Evolutionary conservation across 92 coral and sea anemone genomes (phyloP).

Genomic region (Scolanthus callimorphus): DNA sequence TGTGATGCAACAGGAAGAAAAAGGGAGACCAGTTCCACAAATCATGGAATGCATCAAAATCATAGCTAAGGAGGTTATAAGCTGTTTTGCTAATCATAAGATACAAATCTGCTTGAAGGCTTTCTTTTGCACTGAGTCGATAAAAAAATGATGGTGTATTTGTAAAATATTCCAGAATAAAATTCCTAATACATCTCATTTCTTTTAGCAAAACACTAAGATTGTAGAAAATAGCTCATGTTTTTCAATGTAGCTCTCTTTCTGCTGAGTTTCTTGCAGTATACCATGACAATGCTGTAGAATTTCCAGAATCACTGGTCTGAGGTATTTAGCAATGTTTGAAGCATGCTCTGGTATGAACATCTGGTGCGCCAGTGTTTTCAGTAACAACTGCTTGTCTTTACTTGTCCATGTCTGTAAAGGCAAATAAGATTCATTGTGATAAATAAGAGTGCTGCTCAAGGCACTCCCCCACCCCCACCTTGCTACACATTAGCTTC

Average conservation of each 20-base stretch:
- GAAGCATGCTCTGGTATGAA: constrained; percentile 38
- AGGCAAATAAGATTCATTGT: not conserved
- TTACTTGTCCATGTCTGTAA: constrained; percentile 71
- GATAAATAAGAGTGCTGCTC: too few species aligned
- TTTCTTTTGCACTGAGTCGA: constrained; percentile 20
- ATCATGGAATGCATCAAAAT: constrained; percentile 49
- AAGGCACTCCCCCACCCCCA: too few species aligned
- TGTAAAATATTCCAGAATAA: constrained; percentile 53
- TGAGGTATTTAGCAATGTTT: constrained; percentile 50
- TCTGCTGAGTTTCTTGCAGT: constrained; percentile 11
- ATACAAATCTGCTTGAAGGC: constrained; percentile 8
- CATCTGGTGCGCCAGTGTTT: constrained; percentile 55
- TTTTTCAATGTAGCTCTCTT: constrained; percentile 2
- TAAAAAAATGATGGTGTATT: constrained; percentile 45
- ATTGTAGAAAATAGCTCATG: constrained; percentile 52
- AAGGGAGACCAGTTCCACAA: constrained; percentile 72
- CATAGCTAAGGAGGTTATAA: constrained; percentile 53
- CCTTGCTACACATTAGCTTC: too few species aligned
- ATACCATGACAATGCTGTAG: constrained; percentile 49
- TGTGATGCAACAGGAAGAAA: constrained; percentile 35
- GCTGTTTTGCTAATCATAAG: constrained; percentile 58
- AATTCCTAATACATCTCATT: constrained; percentile 48
- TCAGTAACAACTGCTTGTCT: constrained; percentile 69
- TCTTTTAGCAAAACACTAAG: constrained; percentile 58
- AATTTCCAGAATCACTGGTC: constrained; percentile 75